phyloP scores from a whole-genome alignment of 2,888 invertebrate species.

The Lottia scabra region DNA sequence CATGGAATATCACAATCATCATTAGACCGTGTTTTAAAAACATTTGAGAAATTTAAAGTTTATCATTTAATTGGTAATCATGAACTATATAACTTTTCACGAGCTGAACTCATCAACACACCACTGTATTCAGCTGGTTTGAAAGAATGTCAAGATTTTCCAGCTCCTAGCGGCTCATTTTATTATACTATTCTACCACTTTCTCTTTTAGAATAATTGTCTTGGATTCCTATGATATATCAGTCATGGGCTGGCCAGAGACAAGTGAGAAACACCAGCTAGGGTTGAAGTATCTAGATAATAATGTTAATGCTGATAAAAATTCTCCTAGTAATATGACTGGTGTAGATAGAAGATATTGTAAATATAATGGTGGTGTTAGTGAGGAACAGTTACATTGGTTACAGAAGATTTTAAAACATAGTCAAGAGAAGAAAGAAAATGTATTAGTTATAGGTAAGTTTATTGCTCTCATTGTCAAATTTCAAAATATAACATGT shows the following conservation, averaged over 20 bases:
- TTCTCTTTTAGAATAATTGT: constrained; percentile 57
- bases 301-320: constrained; percentile 61
- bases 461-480: not conserved
- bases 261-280: constrained; percentile 43
- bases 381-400: constrained; percentile 63
- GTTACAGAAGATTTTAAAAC: constrained; percentile 57
- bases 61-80: constrained; percentile 69
- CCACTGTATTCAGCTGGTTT: constrained; percentile 39
- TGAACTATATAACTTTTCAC: constrained; percentile 68
- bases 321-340: constrained; percentile 55
- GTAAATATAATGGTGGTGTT: constrained; percentile 67
- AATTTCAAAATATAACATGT: too few species aligned
- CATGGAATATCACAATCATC: constrained; percentile 45
- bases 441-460: constrained; percentile 67
- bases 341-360: constrained; percentile 56
- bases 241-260: constrained; percentile 57
- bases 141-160: constrained; percentile 16
- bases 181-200: constrained; percentile 63
- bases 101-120: constrained; percentile 48
- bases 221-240: constrained; percentile 67
- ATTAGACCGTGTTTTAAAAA: constrained; percentile 51
- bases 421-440: constrained; percentile 53
- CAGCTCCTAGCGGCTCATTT: constrained; percentile 26
- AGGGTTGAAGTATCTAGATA: constrained; percentile 44
- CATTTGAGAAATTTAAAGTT: constrained; percentile 46